These are phyloP conservation scores for Heliothis peltigera DNA, from an alignment of 2,888 invertebrate genomes.

Conservation along the genomic window DNA sequence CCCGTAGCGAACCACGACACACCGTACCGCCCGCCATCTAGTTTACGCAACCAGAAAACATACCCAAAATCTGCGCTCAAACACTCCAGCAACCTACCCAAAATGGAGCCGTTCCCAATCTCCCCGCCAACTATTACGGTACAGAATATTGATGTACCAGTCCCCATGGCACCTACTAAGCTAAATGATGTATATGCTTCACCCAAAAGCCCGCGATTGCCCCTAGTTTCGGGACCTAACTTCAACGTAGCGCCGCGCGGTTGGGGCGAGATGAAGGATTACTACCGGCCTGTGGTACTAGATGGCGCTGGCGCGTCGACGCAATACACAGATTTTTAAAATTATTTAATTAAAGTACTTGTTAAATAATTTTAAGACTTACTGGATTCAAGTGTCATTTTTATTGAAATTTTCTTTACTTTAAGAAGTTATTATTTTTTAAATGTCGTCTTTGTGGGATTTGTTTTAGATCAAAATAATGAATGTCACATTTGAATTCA, in stretches of 20 bases:
- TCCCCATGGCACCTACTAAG: constrained; percentile 85
- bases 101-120: constrained; percentile 87
- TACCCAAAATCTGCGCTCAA: constrained; percentile 86
- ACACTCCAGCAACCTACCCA: constrained; percentile 79
- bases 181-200: constrained; percentile 86
- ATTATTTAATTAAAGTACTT: constrained; percentile 30
- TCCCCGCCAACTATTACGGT: constrained; percentile 79
- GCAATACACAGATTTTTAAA: constrained; percentile 88
- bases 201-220: constrained; percentile 81
- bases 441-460: constrained; percentile 40
- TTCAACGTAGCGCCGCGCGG: constrained; percentile 96
- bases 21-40: constrained; percentile 87
- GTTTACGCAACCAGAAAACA: constrained; percentile 84
- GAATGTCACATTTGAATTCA: constrained; percentile 14
- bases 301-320: constrained; percentile 83
- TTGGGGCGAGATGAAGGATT: constrained; percentile 92
- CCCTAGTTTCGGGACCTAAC: constrained; percentile 89
- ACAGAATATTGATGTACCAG: constrained; percentile 78
- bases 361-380: constrained; percentile 52
- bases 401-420: constrained; percentile 34
- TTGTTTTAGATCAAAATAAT: constrained; percentile 23
- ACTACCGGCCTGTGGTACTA: constrained; percentile 93
- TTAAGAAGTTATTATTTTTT: constrained; percentile 38
- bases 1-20: constrained; percentile 87
- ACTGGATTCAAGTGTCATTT: constrained; percentile 23